Evolutionary conservation across 35 echinoderm and acorn worm genomes (phyloP).

Genomic region (Nesometra sesokonis): DNA sequence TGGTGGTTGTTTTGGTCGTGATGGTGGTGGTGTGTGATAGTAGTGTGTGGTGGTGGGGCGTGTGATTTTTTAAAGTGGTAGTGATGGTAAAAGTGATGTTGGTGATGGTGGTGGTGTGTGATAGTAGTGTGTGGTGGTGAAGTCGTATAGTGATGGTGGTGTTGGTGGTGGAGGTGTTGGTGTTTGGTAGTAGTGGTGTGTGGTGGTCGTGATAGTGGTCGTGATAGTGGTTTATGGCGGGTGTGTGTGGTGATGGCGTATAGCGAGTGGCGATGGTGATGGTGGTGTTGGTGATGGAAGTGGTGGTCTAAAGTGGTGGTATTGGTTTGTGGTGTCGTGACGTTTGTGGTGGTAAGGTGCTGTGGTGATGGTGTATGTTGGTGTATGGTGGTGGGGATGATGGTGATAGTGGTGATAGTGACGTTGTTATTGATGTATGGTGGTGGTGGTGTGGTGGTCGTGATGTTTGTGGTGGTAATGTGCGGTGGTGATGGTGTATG

Average conservation of each 20-base stretch:
- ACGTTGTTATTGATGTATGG: not conserved
- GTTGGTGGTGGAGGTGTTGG: too few relatives aligned
- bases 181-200: too few relatives aligned
- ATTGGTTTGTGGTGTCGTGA: not conserved
- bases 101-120: too few relatives aligned
- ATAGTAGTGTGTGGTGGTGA: too few relatives aligned
- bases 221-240: not conserved
- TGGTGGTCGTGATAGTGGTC: not conserved
- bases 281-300: too few relatives aligned
- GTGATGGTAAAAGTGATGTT: too few relatives aligned
- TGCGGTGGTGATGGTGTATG: not conserved
- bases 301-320: not conserved
- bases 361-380: not conserved
- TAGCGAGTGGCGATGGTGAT: too few relatives aligned
- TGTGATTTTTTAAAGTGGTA: too few relatives aligned
- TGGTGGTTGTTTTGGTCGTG: too few relatives aligned
- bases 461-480: not conserved
- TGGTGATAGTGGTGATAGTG: constrained; percentile 1
- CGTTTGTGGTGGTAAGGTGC: not conserved
- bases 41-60: too few relatives aligned
- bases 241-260: not conserved
- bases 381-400: not conserved
- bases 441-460: not conserved
- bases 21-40: too few relatives aligned
- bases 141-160: too few relatives aligned